A percentile compares a stretch with the other conserved stretches of the same genome.
These are phyloP conservation scores for Chaetura pelagica DNA, from an alignment of 2,113 vertebrate species.

Conservation along the genomic window DNA sequence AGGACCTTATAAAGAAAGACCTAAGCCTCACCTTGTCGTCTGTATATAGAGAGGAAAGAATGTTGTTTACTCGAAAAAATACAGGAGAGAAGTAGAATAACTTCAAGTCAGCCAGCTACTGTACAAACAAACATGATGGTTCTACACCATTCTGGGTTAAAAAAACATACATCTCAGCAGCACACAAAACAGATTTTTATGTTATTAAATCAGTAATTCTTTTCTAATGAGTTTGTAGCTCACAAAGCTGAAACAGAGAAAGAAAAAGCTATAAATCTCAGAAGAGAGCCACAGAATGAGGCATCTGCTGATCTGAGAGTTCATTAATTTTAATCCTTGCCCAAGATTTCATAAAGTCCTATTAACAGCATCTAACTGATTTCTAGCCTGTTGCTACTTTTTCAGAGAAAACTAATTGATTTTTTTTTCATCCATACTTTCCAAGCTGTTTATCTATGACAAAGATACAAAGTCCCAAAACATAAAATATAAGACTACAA, in stretches of 20 bases:
- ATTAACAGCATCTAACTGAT: not conserved
- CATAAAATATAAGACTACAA: not conserved
- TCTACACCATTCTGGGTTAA: not conserved
- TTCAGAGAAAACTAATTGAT: not conserved
- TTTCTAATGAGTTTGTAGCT: not conserved
- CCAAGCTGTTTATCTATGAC: not conserved
- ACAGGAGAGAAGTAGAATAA: not conserved
- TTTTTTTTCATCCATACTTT: not conserved
- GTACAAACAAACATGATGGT: rapidly evolving
- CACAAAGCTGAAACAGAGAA: not conserved
- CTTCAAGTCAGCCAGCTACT: not conserved
- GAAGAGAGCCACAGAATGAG: not conserved
- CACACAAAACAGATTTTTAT: not conserved
- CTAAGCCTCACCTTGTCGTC: not conserved
- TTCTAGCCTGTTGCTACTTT: not conserved
- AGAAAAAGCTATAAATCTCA: not conserved
- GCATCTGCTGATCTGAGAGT: not conserved
- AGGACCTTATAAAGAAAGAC: not conserved
- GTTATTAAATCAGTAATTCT: not conserved
- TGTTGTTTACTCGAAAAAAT: not conserved
- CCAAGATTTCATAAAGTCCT: not conserved
- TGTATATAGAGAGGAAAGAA: not conserved
- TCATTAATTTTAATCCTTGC: not conserved
- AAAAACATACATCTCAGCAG: not conserved
- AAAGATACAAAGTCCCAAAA: not conserved